Conservation (phyloP, 2,797 vertebrate species). For the Stomatorhinus walkeri region DNA sequence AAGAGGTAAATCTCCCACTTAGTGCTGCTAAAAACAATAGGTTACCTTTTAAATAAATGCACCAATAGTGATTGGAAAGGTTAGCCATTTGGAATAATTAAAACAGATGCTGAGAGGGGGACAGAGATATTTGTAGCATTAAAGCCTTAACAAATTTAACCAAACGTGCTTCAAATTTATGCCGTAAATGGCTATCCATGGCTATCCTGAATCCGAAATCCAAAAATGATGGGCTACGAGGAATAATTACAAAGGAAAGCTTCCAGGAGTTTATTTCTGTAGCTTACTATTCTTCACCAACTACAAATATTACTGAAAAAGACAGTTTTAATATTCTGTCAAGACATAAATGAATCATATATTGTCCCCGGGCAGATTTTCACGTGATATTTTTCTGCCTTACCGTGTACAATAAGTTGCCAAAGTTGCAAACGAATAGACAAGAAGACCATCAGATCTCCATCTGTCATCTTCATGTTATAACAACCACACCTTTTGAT, state of each 20-base stretch:
- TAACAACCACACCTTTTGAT: not conserved
- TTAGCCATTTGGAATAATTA: not conserved
- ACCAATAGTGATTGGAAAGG: not conserved
- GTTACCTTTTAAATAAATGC: conserved; percentile 5
- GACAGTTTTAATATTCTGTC: not conserved
- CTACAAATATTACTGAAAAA: not conserved
- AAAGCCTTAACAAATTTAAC: conserved; percentile 1
- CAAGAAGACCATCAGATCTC: not conserved
- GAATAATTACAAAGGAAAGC: not conserved
- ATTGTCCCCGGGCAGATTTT: not conserved
- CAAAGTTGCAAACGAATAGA: not conserved
- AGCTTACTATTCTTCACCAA: not conserved
- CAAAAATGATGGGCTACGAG: not conserved
- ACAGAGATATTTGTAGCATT: not conserved
- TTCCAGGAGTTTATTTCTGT: not conserved
- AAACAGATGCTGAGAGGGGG: not conserved
- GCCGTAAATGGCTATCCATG: not conserved
- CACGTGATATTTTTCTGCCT: not conserved
- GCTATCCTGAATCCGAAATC: not conserved
- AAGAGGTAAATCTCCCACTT: not conserved
- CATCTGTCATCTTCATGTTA: not conserved
- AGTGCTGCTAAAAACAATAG: not conserved
- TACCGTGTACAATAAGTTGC: not conserved
- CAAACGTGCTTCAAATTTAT: conserved; percentile 1
- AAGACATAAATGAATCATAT: not conserved